Percentiles rank a stretch among this genome's conserved stretches.
phyloP scores from a whole-genome alignment of 2,888 invertebrate genomes.

The Blastobasis adustella region DNA sequence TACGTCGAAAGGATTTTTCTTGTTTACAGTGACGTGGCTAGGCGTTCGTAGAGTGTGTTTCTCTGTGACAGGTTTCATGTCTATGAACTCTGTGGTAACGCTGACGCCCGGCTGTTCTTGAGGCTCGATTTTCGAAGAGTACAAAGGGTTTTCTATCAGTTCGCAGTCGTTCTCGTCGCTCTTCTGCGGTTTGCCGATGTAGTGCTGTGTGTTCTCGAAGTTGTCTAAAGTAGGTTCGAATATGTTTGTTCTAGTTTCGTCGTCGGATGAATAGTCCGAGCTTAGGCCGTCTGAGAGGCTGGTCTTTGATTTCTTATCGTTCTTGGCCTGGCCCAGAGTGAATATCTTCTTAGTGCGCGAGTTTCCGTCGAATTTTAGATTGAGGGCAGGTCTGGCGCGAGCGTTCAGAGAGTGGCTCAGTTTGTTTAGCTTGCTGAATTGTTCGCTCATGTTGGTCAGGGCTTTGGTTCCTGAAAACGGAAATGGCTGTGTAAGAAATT shows the following conservation, averaged over 20 bases:
- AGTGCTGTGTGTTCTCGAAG: slow-evolving; percentile 65
- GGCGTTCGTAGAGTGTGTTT: slow-evolving; percentile 50
- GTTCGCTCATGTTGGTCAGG: slow-evolving; percentile 88
- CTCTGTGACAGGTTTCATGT: slow-evolving; percentile 38
- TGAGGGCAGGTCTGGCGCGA: slow-evolving; percentile 66
- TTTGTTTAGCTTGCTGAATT: slow-evolving; percentile 88
- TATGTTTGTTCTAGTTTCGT: slow-evolving; percentile 65
- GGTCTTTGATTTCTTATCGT: slow-evolving; percentile 72
- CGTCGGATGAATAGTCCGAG: slow-evolving; percentile 71
- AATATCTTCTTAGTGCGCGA: slow-evolving; percentile 67
- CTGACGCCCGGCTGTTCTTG: slow-evolving; percentile 66
- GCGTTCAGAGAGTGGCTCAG: slow-evolving; percentile 79
- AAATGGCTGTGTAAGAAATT: too few species aligned
- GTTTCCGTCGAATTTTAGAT: slow-evolving; percentile 62
- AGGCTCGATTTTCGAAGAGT: slow-evolving; percentile 65
- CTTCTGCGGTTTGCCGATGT: slow-evolving; percentile 50
- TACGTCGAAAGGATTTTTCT: slow-evolving; percentile 55
- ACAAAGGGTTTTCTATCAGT: slow-evolving; percentile 61
- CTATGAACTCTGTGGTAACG: slow-evolving; percentile 77
- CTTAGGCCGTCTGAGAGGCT: slow-evolving; percentile 79
- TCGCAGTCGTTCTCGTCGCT: slow-evolving; percentile 53
- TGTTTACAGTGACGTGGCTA: slow-evolving; percentile 29
- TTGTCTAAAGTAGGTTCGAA: slow-evolving; percentile 69
- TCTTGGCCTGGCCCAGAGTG: slow-evolving; percentile 59
- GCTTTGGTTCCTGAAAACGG: slow-evolving; percentile 83